phyloP scores from a whole-genome alignment of 2,797 vertebrate genomes.

The Borostomias antarcticus region DNA sequence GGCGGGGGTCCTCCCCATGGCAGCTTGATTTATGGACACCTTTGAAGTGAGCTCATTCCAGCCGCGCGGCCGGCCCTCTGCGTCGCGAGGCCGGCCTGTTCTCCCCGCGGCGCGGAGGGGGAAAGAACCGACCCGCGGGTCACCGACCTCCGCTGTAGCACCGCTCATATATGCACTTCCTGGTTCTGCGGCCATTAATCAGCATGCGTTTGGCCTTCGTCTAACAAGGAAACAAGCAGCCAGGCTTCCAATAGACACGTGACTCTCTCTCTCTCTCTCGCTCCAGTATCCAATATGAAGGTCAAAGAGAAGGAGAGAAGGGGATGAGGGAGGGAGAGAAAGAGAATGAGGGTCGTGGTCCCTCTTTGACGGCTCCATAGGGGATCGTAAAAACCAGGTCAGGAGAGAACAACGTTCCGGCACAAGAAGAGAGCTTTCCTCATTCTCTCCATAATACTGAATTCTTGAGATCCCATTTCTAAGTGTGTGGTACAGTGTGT shows the following conservation, averaged over 20 bases:
- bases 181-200: conserved; percentile 54
- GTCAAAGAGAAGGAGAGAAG: conserved; percentile 29
- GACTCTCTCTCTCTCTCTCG: conserved; percentile 27
- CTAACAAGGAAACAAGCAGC: conserved; percentile 38
- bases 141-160: conserved; percentile 41
- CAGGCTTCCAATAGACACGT: conserved; percentile 28
- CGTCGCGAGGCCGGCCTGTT: conserved; percentile 53
- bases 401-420: conserved; percentile 50
- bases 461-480: conserved; percentile 31
- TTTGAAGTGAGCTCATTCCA: conserved; percentile 76
- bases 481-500: neutral
- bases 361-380: conserved; percentile 39
- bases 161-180: conserved; percentile 49
- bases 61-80: conserved; percentile 55
- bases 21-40: conserved; percentile 77
- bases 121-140: conserved; percentile 49
- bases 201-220: conserved; percentile 44
- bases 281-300: neutral
- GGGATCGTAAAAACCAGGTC: conserved; percentile 56
- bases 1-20: conserved; percentile 48
- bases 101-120: conserved; percentile 29
- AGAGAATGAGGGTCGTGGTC: conserved; percentile 35
- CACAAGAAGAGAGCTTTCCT: conserved; percentile 27
- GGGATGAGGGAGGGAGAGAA: conserved; percentile 7
- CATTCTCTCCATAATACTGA: conserved; percentile 51